Evolutionary conservation across 2,113 vertebrate genomes (phyloP).

Genomic region (Laterallus jamaicensis): DNA sequence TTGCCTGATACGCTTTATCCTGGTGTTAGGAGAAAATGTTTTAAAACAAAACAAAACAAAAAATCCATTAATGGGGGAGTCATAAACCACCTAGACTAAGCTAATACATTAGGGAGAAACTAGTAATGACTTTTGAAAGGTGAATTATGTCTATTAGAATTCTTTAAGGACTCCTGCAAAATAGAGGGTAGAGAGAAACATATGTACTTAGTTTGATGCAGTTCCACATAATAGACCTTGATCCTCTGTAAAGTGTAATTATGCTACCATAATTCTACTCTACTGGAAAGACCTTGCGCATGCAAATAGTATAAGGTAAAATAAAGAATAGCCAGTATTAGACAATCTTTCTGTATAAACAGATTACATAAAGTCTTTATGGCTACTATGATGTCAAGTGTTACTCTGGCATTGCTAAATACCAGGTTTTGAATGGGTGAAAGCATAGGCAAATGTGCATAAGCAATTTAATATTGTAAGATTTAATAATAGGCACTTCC

Average conservation of each 20-base stretch:
- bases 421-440: not conserved
- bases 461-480: not conserved
- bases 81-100: constrained; percentile 20
- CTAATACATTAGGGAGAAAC: not conserved
- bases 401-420: not conserved
- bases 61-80: not conserved
- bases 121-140: not conserved
- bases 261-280: not conserved
- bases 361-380: not conserved
- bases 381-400: not conserved
- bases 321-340: not conserved
- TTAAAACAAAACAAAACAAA: constrained; percentile 15
- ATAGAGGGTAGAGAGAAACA: not conserved
- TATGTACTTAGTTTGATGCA: not conserved
- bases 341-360: not conserved
- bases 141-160: constrained; percentile 11
- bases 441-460: not conserved
- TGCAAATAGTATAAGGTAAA: not conserved
- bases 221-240: not conserved
- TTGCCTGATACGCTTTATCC: not conserved
- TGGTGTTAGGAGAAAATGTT: not conserved
- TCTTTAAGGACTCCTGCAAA: not conserved
- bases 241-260: not conserved
- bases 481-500: not conserved
- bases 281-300: not conserved